These are phyloP conservation scores for Harpalus rufipes DNA, from an alignment of 2,888 invertebrate species.

Conservation along the genomic window DNA sequence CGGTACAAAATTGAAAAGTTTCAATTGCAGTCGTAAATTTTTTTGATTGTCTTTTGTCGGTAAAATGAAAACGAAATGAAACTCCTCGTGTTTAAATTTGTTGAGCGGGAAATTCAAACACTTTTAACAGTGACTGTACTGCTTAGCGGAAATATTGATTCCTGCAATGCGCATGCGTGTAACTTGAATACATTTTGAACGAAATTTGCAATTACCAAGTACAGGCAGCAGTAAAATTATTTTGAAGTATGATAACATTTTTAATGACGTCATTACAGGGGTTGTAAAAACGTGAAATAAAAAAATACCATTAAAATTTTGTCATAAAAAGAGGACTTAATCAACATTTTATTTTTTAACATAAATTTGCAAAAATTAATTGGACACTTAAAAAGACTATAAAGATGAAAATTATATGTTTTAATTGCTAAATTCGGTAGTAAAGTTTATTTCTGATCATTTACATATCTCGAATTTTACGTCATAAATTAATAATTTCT, in stretches of 20 bases:
- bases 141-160: constrained; percentile 73
- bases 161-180: constrained; percentile 72
- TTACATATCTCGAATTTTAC: constrained; percentile 40
- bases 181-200: constrained; percentile 72
- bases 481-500: constrained; percentile 28
- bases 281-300: constrained; percentile 66
- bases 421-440: constrained; percentile 55
- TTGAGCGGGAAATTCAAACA: constrained; percentile 68
- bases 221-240: constrained; percentile 77
- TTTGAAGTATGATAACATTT: constrained; percentile 71
- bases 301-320: constrained; percentile 66
- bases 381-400: constrained; percentile 64
- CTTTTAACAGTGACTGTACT: constrained; percentile 72
- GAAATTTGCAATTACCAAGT: constrained; percentile 77
- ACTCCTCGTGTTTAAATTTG: constrained; percentile 51
- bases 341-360: constrained; percentile 67
- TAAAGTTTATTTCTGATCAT: constrained; percentile 54
- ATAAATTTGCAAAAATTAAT: constrained; percentile 67
- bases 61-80: background rate
- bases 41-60: too few relatives aligned
- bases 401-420: constrained; percentile 60
- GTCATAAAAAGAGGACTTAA: constrained; percentile 65
- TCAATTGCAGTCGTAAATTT: too few relatives aligned
- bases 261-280: constrained; percentile 68
- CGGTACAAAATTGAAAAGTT: too few relatives aligned